These are phyloP conservation scores for Hoplostethus atlanticus DNA, from an alignment of 2,797 vertebrate species.

Conservation along the genomic window DNA sequence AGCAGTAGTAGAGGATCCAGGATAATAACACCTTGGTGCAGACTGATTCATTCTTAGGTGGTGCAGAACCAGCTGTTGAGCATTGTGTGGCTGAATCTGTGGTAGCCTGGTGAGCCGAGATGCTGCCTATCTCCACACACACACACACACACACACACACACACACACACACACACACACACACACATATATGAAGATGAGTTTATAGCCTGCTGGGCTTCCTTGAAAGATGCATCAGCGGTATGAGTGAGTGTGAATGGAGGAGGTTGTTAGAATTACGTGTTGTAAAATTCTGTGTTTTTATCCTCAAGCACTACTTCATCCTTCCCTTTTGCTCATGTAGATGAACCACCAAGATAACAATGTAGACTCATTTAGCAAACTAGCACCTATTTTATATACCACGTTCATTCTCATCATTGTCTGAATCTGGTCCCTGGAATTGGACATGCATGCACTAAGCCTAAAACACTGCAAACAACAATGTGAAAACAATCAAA, in stretches of 20 bases:
- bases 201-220: slow-evolving; percentile 1
- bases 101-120: slow-evolving; percentile 2
- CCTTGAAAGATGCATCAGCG: slow-evolving; percentile 5
- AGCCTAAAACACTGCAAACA: not conserved
- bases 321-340: not conserved
- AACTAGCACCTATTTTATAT: not conserved
- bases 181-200: not conserved
- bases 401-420: not conserved
- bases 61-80: slow-evolving; percentile 10
- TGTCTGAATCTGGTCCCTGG: not conserved
- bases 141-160: slow-evolving; percentile 11
- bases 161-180: slow-evolving; percentile 6
- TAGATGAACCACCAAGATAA: not conserved
- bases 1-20: slow-evolving; percentile 1
- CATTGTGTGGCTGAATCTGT: slow-evolving; percentile 27
- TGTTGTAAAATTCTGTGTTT: not conserved
- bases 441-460: not conserved
- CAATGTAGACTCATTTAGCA: not conserved
- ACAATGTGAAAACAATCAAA: not conserved
- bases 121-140: slow-evolving; percentile 2
- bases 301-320: not conserved
- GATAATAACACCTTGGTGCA: slow-evolving; percentile 26
- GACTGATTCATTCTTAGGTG: slow-evolving; percentile 39
- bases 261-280: slow-evolving; percentile 5
- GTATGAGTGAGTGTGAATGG: slow-evolving; percentile 4